These are phyloP conservation scores for Chaenogobius annularis DNA, from an alignment of 2,113 vertebrate species.

Conservation along the genomic window DNA sequence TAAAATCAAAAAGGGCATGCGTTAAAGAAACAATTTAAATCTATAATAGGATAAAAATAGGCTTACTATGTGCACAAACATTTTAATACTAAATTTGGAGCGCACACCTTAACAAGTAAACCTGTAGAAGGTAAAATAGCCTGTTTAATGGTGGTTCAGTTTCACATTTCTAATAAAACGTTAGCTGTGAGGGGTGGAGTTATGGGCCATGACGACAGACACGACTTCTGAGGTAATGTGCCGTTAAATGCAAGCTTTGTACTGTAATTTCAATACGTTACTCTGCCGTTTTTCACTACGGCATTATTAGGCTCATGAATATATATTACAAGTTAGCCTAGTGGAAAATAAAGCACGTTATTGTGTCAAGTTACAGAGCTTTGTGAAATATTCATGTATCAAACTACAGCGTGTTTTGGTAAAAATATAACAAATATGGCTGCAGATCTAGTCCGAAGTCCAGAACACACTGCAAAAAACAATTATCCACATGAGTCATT, in stretches of 20 bases:
- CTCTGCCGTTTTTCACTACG: slow-evolving; percentile 31
- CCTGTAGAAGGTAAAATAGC: background rate
- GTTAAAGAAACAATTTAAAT: too few species aligned
- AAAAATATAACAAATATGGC: background rate
- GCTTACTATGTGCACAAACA: too few species aligned
- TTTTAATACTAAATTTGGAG: too few species aligned
- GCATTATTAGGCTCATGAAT: slow-evolving; percentile 59
- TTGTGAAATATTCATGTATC: slow-evolving; percentile 33
- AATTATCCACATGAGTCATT: background rate
- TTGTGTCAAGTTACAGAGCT: slow-evolving; percentile 38
- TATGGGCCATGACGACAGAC: background rate
- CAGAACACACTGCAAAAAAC: background rate
- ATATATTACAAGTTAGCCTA: slow-evolving; percentile 57
- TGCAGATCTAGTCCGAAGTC: background rate
- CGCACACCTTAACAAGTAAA: too few species aligned
- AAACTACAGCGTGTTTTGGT: slow-evolving; percentile 15
- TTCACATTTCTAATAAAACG: background rate
- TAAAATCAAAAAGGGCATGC: too few species aligned
- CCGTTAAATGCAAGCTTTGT: background rate
- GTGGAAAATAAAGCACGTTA: slow-evolving; percentile 56
- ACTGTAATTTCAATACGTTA: slow-evolving; percentile 26
- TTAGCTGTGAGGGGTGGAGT: background rate
- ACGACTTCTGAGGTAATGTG: background rate
- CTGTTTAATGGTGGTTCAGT: background rate
- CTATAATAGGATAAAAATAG: too few species aligned